Evolutionary conservation across 92 coral and sea anemone species (phyloP), one percentile per base, ranked within the genome.

Genomic region (Hydrozoanthus gracilis): DNA sequence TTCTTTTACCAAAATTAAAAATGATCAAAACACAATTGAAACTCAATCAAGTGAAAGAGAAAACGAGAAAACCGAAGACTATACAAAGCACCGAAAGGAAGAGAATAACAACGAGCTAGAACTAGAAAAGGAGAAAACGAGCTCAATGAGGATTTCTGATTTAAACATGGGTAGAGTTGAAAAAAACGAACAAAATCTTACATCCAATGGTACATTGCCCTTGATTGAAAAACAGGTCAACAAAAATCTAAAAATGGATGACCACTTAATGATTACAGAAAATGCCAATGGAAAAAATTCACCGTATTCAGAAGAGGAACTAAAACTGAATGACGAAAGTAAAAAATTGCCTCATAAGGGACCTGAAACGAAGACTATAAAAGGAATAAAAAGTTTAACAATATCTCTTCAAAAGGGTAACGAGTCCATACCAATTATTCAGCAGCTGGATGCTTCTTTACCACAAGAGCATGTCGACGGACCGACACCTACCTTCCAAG

Each of bases 341-440:
- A 13, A 14, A 16, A 52, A 18, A 0, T 2, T 12, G 64, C 75
- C 64, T 51, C 45, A 18, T 52, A 51, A 5, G 17, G 73, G 48
- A 14, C 9, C 47, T 48, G 48, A 80, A 16, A 80, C 85, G 0
- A 12, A 80, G 18, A 80, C 85, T 64, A 17, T 80, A 7, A 65
- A 65, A 9, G 85, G 85, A 9, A 80, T 80, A 12, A 80, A 80
- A 80, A 80, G 85, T 14, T 51, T 80, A 49, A 62, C 85, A 18
- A 80, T 80, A 64, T 66, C 85, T 47, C 85, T 80, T 14, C 85
- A 80, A 49, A 80, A 65, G 69, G 85, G 85, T 6, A 80, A 80
- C 47, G 74, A 80, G 4, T 64, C 85, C 7, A 64, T 80, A 64
- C 85, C 85, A 1, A 65, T 80, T 47, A 80, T 80, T 6, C 85